phyloP scores from a whole-genome alignment of 2,797 vertebrate genomes.

The Emydoidea blandingii region DNA sequence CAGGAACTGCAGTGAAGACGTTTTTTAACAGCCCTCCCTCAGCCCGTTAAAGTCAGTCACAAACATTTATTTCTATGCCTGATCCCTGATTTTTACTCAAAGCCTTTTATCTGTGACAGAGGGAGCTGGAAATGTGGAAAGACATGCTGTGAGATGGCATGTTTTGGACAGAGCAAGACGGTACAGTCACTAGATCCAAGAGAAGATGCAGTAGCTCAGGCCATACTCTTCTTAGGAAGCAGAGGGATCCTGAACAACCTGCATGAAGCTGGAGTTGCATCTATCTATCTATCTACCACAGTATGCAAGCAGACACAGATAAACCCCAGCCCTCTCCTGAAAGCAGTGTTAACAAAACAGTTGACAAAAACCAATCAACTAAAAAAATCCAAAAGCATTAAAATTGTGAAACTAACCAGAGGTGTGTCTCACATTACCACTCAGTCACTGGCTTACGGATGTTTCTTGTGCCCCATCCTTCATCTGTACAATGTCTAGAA shows the following conservation, averaged over 20 bases:
- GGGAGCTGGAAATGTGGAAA: background rate
- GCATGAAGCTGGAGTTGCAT: background rate
- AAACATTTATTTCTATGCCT: accelerated
- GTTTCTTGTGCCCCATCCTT: background rate
- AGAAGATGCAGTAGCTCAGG: background rate
- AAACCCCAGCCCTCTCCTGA: background rate
- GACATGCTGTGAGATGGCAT: background rate
- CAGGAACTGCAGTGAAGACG: background rate
- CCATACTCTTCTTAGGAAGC: background rate
- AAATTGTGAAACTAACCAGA: background rate
- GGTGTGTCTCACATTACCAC: background rate
- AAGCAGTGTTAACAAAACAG: background rate
- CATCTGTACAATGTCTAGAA: background rate
- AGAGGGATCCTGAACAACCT: accelerated
- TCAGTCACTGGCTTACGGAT: background rate
- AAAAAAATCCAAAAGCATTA: background rate
- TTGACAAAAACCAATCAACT: background rate
- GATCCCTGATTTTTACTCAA: background rate
- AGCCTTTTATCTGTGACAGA: background rate
- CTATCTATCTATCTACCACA: background rate
- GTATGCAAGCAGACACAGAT: background rate
- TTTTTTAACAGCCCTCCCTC: background rate
- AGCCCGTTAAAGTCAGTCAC: background rate
- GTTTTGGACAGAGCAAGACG: accelerated
- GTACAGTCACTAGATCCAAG: background rate